Base-by-base conservation (phyloP, 2,797 vertebrate species). In the Centropyge bicolor region DNA sequence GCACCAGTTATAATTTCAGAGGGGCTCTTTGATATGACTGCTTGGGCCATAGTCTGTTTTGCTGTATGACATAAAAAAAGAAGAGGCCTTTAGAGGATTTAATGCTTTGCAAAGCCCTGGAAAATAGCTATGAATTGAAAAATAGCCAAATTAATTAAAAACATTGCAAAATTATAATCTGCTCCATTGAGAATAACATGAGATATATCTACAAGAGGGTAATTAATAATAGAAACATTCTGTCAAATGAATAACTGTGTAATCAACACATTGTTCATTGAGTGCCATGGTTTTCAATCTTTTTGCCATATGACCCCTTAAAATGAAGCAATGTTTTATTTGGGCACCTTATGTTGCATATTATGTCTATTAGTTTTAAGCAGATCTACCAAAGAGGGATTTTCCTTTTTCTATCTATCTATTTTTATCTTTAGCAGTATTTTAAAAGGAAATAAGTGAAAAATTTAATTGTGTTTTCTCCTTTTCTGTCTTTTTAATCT, bases 121-220 rank as follows among this genome's bases (percentile, higher is more conserved):
- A 38, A 77, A 73, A 70, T 24, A 20, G 11, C 3, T 17, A 31
- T 45, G 22, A n/a, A 8, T 10, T 40, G 54, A 38, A 54, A 54
- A 59, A 49, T 49, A 49, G 27, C 41, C 17, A 59, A 46, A 56
- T 61, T 40, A 80, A 57, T 74, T 70, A n/a, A 41, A 45, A 54
- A 17, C 19, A 19, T 27, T 48, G 40, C 55, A 48, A 66, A 70
- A 43, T 57, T 19, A 64, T 36, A 20, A 46, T 72, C 71, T 68
- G 49, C 64, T 63, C 16, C 36, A 24, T 5, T 36, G 13, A 31
- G 31, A 13, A 11, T 48, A 27, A 48, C 1, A 40, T 48, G 41
- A 46, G 41, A 46, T 59, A 14, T 13, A 27, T 43, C 20, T 36
- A 60, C 17, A 45, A 27, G 72, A 74, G 9, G 20, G 27, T 45